Conservation (phyloP, 2,113 vertebrate species). For the Conger conger region DNA sequence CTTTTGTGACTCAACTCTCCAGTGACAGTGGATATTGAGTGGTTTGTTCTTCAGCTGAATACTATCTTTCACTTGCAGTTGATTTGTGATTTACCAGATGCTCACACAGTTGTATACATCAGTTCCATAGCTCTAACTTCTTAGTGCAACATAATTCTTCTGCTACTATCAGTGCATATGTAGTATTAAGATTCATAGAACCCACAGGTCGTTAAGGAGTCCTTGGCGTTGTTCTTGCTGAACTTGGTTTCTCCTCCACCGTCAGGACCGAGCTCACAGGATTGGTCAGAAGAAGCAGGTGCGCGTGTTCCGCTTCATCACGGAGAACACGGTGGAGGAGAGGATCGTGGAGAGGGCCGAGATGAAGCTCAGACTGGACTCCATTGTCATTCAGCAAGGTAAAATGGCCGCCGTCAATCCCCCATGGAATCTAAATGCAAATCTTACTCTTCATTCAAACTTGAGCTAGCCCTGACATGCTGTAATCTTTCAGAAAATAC, state of each 20-base stretch:
- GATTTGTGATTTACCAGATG: neutral
- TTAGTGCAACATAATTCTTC: too few species aligned
- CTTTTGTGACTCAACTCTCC: neutral
- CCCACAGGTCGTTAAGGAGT: too few species aligned
- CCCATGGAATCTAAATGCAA: neutral
- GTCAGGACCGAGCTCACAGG: constrained; percentile 93
- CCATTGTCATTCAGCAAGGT: constrained; percentile 98
- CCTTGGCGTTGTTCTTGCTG: too few species aligned
- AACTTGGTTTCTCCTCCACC: neutral
- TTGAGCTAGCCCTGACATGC: neutral
- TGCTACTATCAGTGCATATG: too few species aligned
- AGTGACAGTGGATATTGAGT: neutral
- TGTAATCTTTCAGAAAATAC: too few species aligned
- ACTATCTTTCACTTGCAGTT: neutral
- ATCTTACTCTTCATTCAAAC: neutral
- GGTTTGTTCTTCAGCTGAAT: neutral
- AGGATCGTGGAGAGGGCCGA: constrained; percentile 95
- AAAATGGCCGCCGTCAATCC: constrained; percentile 24
- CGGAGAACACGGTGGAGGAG: constrained; percentile 96
- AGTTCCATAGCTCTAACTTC: neutral
- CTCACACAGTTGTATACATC: neutral
- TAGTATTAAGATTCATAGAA: too few species aligned
- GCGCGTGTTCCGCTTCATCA: constrained; percentile 94
- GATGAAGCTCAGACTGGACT: constrained; percentile 95
- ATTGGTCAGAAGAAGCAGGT: constrained; percentile 97